Evolutionary conservation across 2,797 vertebrate genomes (phyloP), one percentile per base, ranked within the genome.

Genomic region (Botia almorhae): DNA sequence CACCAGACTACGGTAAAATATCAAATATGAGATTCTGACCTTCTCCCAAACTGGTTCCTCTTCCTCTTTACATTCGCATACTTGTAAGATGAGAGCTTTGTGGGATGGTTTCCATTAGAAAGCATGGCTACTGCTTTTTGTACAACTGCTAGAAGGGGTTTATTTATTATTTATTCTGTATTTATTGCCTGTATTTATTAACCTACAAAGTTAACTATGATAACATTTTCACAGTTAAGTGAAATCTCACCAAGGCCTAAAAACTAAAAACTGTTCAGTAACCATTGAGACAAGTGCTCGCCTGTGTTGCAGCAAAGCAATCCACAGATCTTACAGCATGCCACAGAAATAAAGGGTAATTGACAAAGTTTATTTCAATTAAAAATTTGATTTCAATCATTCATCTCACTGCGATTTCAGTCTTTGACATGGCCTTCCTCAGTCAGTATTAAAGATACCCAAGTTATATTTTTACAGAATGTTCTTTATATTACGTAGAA

Each of bases 1-100:
- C 90, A 90, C 91, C 88, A 90, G 85, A 58, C 69, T 88, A 90
- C 84, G 76, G 46, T 84, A 87, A 86, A 87, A 85, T 90, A 90
- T 89, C 68, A 89, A 89, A 89, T 85, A 84, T 82, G 79, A 81
- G 85, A 86, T 87, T 83, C 84, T 86, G 87, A 58, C 82, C 85
- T 86, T 83, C 78, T 75, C 80, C 74, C 79, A 60, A 80, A 82
- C 85, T 67, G 71, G 26, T 74, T 68, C 65, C 67, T 60, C 78
- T 81, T 16, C 46, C 50, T 29, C 29, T 29, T 1, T 29, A 29
- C 29, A 85, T 83, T 17, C 3, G 0, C 23, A 29, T 13, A 7
- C 58, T 61, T 61, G 13, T 76, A 43, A 46, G 8, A 23, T 29
- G 51, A 76, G 63, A 58, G 7, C 11, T 53, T 29, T 67, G 50